Evolutionary conservation across 2,797 vertebrate species (phyloP).

Genomic region (Oryzias dopingdopingensis): DNA sequence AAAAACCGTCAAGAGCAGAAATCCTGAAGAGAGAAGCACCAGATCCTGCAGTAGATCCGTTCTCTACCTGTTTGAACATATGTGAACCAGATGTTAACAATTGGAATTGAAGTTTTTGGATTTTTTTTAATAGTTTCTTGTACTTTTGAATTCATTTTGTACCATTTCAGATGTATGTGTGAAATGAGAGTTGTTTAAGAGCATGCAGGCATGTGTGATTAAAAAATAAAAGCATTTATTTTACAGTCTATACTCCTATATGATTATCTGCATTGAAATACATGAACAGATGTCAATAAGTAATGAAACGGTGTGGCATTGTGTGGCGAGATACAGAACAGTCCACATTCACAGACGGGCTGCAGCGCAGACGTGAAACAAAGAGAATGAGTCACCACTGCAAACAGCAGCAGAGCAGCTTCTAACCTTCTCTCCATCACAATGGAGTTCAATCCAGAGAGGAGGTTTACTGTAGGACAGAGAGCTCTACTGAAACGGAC

Average conservation of each 20-base stretch:
- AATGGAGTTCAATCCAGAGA: conserved; percentile 70
- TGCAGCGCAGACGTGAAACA: conserved; percentile 51
- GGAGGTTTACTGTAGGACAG: conserved; percentile 64
- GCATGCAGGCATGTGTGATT: too few relatives aligned
- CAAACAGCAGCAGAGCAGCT: conserved; percentile 63
- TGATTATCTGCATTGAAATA: conserved; percentile 51
- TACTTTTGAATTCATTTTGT: too few relatives aligned
- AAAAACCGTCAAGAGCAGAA: too few relatives aligned
- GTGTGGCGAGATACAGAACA: conserved; percentile 59
- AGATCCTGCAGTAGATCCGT: too few relatives aligned
- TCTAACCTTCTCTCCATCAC: conserved; percentile 55
- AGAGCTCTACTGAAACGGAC: conserved; percentile 39
- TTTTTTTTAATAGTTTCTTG: too few relatives aligned
- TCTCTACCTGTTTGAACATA: too few relatives aligned
- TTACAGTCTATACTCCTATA: conserved; percentile 41
- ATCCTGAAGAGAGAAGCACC: too few relatives aligned
- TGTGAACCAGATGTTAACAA: too few relatives aligned
- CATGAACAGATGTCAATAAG: conserved; percentile 68
- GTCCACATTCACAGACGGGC: conserved; percentile 62
- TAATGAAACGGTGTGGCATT: conserved; percentile 57
- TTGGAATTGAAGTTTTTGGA: too few relatives aligned
- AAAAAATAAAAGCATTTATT: conserved; percentile 3
- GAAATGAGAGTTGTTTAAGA: too few relatives aligned
- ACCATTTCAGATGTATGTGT: too few relatives aligned
- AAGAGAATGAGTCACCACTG: conserved; percentile 61